These are phyloP conservation scores for Poeciliopsis occidentalis DNA, from an alignment of 2,113 vertebrate species.

Conservation along the genomic window DNA sequence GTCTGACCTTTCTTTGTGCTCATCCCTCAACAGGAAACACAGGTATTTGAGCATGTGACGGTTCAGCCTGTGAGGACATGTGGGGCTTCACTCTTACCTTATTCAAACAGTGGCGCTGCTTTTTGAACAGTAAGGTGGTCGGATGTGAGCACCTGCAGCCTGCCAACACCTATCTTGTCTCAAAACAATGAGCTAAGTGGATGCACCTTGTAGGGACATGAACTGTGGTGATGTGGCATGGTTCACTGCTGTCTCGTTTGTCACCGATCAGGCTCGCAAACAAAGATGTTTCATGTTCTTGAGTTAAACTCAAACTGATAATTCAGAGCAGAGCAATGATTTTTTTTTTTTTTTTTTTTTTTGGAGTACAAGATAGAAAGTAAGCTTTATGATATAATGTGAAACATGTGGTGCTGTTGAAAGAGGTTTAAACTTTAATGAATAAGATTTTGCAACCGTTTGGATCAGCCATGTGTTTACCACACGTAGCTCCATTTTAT, in stretches of 20 bases:
- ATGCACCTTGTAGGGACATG: slow-evolving; percentile 55
- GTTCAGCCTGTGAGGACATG: slow-evolving; percentile 56
- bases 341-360: background rate
- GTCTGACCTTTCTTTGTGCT: slow-evolving; percentile 52
- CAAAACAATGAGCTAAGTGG: slow-evolving; percentile 75
- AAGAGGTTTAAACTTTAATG: slow-evolving; percentile 28
- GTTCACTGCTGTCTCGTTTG: slow-evolving; percentile 36
- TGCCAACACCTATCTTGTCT: slow-evolving; percentile 68
- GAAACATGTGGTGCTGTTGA: slow-evolving; percentile 32
- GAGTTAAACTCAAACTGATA: slow-evolving; percentile 34
- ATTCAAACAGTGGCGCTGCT: slow-evolving; percentile 3
- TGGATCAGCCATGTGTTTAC: slow-evolving; percentile 55
- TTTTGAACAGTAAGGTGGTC: slow-evolving; percentile 62
- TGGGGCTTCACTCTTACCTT: slow-evolving; percentile 26
- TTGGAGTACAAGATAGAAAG: slow-evolving; percentile 19
- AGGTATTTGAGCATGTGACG: slow-evolving; percentile 33
- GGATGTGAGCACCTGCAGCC: slow-evolving; percentile 47
- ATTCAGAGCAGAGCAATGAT: slow-evolving; percentile 34
- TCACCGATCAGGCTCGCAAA: slow-evolving; percentile 11
- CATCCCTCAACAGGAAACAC: slow-evolving; percentile 57
- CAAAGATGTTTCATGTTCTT: slow-evolving; percentile 11
- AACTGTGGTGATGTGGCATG: slow-evolving; percentile 33
- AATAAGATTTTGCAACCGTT: slow-evolving; percentile 30
- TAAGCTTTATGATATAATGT: slow-evolving; percentile 38
- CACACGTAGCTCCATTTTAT: slow-evolving; percentile 44